Evolutionary conservation across 2,797 vertebrate species (phyloP).

Genomic region (Sebastes iracundus): DNA sequence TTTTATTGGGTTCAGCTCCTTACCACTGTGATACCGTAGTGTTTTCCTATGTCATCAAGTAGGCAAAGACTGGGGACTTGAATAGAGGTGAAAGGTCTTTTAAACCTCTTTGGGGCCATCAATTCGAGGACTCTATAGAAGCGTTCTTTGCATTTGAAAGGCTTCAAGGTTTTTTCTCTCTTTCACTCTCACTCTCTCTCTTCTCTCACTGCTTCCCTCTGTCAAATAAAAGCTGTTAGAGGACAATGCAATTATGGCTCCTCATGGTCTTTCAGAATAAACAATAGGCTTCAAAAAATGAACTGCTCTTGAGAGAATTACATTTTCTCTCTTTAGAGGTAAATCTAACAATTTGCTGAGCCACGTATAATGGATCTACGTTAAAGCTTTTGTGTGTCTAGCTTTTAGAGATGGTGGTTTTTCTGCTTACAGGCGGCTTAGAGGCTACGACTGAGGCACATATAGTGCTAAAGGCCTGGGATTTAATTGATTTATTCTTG

Average conservation of each 20-base stretch:
- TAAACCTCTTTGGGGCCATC: conserved; percentile 95
- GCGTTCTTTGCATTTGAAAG: conserved; percentile 95
- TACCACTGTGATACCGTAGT: conserved; percentile 89
- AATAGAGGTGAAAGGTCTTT: conserved; percentile 93
- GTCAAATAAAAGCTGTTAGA: conserved; percentile 90
- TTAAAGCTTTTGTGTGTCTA: conserved; percentile 65
- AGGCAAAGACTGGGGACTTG: conserved; percentile 87
- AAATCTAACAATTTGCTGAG: conserved; percentile 84
- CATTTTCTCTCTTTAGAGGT: conserved; percentile 85
- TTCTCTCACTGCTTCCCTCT: conserved; percentile 80
- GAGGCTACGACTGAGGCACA: conserved; percentile 32
- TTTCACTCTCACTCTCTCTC: conserved; percentile 73
- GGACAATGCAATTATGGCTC: conserved; percentile 88
- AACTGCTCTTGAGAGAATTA: conserved; percentile 90
- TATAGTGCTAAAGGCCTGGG: conserved; percentile 34
- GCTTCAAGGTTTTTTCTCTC: conserved; percentile 86
- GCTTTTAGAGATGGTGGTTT: conserved; percentile 50
- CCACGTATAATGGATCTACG: conserved; percentile 73
- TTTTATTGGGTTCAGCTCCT: conserved; percentile 96
- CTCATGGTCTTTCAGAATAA: conserved; percentile 91
- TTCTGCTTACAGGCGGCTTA: conserved; percentile 47
- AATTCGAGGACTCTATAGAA: conserved; percentile 89
- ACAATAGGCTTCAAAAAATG: conserved; percentile 89
- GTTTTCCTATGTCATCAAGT: conserved; percentile 91
- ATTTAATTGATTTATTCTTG: conserved; percentile 73